Evolutionary conservation across 1,140 invertebrate species (phyloP).

Genomic region (Drosophila jambulina): DNA sequence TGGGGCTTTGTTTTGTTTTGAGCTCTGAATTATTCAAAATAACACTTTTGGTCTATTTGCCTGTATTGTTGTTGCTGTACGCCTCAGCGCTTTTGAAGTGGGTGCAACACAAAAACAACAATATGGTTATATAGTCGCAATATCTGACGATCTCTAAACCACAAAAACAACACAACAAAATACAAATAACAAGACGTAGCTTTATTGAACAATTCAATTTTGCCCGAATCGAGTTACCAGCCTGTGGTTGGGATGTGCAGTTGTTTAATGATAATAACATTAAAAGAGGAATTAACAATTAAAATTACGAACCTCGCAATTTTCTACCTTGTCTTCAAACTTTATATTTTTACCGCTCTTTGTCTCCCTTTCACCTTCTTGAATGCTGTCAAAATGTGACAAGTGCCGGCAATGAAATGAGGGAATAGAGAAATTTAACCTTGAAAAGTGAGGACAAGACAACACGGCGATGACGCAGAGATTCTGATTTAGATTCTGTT

Average conservation of each 20-base stretch:
- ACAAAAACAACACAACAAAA: slow-evolving; percentile 48
- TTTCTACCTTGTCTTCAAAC: slow-evolving; percentile 19
- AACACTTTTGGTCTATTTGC: slow-evolving; percentile 75
- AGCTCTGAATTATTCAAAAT: slow-evolving; percentile 81
- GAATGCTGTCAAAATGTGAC: slow-evolving; percentile 41
- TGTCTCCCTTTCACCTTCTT: neutral
- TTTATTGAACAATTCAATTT: slow-evolving; percentile 75
- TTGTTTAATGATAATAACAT: slow-evolving; percentile 15
- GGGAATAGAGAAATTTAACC: slow-evolving; percentile 45
- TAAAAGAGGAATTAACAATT: slow-evolving; percentile 8
- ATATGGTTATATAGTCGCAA: slow-evolving; percentile 28
- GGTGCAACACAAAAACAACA: slow-evolving; percentile 61
- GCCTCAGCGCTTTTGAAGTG: slow-evolving; percentile 75
- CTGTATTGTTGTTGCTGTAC: slow-evolving; percentile 44
- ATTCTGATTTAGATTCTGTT: slow-evolving; percentile 12
- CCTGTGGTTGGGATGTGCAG: slow-evolving; percentile 25
- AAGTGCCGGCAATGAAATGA: slow-evolving; percentile 36
- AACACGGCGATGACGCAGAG: slow-evolving; percentile 23
- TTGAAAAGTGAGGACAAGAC: slow-evolving; percentile 51
- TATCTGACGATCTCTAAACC: slow-evolving; percentile 65
- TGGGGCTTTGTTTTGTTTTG: slow-evolving; percentile 59
- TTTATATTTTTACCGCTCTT: neutral
- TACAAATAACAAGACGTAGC: slow-evolving; percentile 44
- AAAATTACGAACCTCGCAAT: neutral
- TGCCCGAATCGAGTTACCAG: slow-evolving; percentile 44